Conservation (phyloP, 2,113 vertebrate species). For the Aramus guarauna region DNA sequence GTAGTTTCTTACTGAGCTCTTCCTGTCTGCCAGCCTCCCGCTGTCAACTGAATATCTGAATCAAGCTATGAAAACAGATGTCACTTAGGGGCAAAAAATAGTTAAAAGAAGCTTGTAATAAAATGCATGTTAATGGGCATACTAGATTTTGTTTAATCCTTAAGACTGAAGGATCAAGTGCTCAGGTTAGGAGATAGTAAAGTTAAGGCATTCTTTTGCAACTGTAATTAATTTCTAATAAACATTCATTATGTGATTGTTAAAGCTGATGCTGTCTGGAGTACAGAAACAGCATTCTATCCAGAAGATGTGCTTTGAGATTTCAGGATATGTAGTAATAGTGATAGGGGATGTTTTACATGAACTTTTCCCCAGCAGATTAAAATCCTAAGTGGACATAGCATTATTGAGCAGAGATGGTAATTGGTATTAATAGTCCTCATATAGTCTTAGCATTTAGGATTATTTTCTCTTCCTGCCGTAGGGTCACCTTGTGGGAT, state of each 20-base stretch:
- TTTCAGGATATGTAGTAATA: background rate
- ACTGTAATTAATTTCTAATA: background rate
- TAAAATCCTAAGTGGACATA: background rate
- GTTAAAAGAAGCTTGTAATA: background rate
- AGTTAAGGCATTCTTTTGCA: background rate
- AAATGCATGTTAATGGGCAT: background rate
- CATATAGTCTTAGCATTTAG: background rate
- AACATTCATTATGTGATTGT: background rate
- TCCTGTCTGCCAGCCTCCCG: background rate
- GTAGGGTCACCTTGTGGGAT: background rate
- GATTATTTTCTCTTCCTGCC: background rate
- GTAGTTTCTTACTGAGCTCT: background rate
- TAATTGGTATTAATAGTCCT: background rate
- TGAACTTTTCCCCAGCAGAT: background rate
- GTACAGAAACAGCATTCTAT: background rate
- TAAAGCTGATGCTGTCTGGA: background rate
- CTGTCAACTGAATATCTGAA: background rate
- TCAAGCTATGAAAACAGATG: background rate
- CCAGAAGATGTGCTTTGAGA: background rate
- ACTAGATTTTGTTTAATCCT: background rate
- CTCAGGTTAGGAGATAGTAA: background rate
- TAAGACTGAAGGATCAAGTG: background rate
- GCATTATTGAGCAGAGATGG: background rate
- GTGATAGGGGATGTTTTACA: background rate
- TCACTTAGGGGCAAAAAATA: background rate